Conservation (phyloP, 2,797 vertebrate species). For the Pseudochirops corinnae region DNA sequence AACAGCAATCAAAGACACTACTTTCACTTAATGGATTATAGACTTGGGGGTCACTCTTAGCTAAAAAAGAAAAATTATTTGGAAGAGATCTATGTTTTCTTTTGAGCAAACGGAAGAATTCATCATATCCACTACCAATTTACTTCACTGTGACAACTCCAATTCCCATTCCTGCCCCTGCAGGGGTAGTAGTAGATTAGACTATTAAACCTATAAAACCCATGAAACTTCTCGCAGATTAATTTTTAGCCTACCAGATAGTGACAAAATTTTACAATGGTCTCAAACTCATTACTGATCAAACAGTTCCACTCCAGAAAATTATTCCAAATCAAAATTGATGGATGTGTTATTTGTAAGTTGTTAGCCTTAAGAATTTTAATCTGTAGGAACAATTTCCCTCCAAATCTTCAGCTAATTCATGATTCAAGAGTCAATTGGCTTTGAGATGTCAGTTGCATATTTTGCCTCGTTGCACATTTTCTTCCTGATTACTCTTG, state of each 20-base stretch:
- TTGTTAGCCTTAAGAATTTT: slow-evolving; percentile 52
- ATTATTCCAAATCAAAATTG: slow-evolving; percentile 62
- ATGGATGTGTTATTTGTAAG: slow-evolving; percentile 53
- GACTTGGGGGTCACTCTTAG: slow-evolving; percentile 41
- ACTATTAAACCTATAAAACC: slow-evolving; percentile 50
- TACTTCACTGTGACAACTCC: slow-evolving; percentile 64
- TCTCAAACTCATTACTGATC: slow-evolving; percentile 11
- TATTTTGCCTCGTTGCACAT: slow-evolving; percentile 37
- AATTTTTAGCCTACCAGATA: slow-evolving; percentile 65
- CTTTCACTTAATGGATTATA: slow-evolving; percentile 54
- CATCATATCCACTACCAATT: slow-evolving; percentile 60
- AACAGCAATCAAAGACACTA: slow-evolving; percentile 57
- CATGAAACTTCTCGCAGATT: slow-evolving; percentile 62
- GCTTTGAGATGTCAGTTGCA: slow-evolving; percentile 36
- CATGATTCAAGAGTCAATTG: slow-evolving; percentile 46
- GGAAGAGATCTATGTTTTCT: slow-evolving; percentile 65
- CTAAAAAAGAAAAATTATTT: slow-evolving; percentile 63
- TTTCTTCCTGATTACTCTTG: slow-evolving; percentile 61
- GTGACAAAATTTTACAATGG: slow-evolving; percentile 58
- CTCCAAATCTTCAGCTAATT: slow-evolving; percentile 25
- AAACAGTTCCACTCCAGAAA: slow-evolving; percentile 61
- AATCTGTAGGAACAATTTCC: slow-evolving; percentile 53
- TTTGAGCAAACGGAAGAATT: slow-evolving; percentile 66
- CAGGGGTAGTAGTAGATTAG: slow-evolving; percentile 62
- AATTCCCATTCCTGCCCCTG: slow-evolving; percentile 50